Conservation (phyloP, 2,888 invertebrate genomes). For the Anodontia alba region DNA sequence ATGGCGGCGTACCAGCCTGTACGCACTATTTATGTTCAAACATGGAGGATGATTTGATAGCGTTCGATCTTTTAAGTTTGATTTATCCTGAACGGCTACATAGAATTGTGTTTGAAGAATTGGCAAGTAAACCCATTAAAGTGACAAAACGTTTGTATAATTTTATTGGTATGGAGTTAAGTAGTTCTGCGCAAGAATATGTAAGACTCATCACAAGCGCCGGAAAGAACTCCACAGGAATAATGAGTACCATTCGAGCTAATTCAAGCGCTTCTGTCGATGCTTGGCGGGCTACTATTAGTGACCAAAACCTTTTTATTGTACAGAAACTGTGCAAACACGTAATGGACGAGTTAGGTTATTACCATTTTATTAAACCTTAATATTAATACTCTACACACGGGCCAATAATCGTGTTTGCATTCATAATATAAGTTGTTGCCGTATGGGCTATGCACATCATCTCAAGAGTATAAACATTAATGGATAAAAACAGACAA, state of each 20-base stretch:
- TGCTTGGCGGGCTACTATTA: background rate
- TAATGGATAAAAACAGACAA: no score
- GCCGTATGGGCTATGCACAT: no score
- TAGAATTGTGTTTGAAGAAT: background rate
- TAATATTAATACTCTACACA: no score
- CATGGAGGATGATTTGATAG: conserved; percentile 38
- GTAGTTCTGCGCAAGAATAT: background rate
- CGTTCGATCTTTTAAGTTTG: conserved; percentile 18
- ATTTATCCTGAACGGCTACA: conserved; percentile 21
- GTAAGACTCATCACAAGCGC: background rate
- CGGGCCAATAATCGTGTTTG: no score
- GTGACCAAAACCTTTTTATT: background rate
- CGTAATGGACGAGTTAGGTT: background rate
- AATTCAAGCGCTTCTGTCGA: background rate
- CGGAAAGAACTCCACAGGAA: conserved; percentile 7
- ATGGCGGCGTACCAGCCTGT: conserved; percentile 38
- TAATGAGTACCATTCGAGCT: background rate
- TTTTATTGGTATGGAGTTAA: conserved; percentile 2
- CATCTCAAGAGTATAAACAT: no score
- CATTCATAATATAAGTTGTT: no score
- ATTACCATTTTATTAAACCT: conserved; percentile 16
- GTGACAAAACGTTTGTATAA: conserved; percentile 10
- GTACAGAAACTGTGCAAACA: conserved; percentile 2
- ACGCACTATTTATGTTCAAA: conserved; percentile 27
- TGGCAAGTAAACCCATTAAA: background rate